These are phyloP conservation scores for Lycocerus yunnanus DNA, from an alignment of 2,888 invertebrate species.

Conservation along the genomic window DNA sequence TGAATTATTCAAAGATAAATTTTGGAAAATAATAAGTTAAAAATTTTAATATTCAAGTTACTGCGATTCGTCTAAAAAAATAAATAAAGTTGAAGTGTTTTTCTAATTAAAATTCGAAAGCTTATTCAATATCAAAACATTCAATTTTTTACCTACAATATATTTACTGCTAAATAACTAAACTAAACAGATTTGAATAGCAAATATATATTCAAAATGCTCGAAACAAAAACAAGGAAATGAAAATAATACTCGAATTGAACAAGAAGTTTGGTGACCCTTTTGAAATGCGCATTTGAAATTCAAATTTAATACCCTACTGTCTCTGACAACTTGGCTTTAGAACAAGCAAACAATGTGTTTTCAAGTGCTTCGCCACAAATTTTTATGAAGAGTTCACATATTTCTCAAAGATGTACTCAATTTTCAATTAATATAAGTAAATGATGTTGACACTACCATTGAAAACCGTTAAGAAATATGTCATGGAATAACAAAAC, in stretches of 20 bases:
- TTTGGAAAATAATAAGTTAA: background rate
- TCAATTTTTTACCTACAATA: constrained; percentile 1
- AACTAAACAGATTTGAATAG: constrained; percentile 9
- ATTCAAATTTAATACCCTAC: constrained; percentile 22
- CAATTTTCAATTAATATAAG: constrained; percentile 12
- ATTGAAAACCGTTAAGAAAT: constrained; percentile 18
- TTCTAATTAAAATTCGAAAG: background rate
- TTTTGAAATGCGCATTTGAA: constrained; percentile 18
- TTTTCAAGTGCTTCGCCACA: constrained; percentile 11
- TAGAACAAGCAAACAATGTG: constrained; percentile 20
- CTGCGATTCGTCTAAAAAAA: background rate
- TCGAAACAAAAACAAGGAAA: constrained; percentile 14
- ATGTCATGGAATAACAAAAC: constrained; percentile 3
- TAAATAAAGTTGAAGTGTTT: background rate
- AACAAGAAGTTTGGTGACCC: constrained; percentile 20
- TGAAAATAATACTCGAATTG: constrained; percentile 11
- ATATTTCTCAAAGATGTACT: constrained; percentile 2
- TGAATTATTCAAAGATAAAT: background rate
- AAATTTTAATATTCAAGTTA: background rate
- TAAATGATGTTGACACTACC: constrained; percentile 13
- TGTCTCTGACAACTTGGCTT: constrained; percentile 13
- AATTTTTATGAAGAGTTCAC: constrained; percentile 9
- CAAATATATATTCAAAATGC: constrained; percentile 11
- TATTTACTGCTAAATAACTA: constrained; percentile 9
- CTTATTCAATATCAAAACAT: background rate